Evolutionary conservation across 1,140 invertebrate species (phyloP).

Genomic region (Bilobella aurantiaca): DNA sequence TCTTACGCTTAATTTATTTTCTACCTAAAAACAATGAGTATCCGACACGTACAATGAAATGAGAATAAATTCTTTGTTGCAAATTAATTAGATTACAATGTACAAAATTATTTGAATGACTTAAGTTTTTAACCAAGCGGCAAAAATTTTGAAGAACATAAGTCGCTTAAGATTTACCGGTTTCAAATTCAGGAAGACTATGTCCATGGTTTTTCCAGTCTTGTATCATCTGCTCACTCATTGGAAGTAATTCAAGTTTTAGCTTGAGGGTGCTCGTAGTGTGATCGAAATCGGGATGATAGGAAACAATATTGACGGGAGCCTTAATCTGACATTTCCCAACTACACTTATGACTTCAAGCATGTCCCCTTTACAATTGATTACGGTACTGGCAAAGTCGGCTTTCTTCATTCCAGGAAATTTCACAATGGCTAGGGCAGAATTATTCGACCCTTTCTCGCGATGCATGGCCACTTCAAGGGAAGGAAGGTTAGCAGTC

Average conservation of each 20-base stretch:
- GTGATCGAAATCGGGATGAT: background rate
- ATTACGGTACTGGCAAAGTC: background rate
- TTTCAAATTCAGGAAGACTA: background rate
- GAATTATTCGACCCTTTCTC: background rate
- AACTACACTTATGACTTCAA: background rate
- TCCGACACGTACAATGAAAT: too few species aligned
- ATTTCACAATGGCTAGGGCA: background rate
- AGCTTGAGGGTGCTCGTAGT: constrained; percentile 16
- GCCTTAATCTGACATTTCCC: background rate
- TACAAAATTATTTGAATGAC: too few species aligned
- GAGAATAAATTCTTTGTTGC: too few species aligned
- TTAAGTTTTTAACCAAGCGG: too few species aligned
- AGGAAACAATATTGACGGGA: background rate
- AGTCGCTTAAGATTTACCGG: background rate
- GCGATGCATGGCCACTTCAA: too few species aligned
- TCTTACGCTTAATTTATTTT: background rate
- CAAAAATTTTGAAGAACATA: too few species aligned
- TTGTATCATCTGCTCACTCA: background rate
- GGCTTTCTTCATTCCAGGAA: background rate
- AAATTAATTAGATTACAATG: too few species aligned
- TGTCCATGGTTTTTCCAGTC: background rate
- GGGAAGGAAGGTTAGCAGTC: background rate
- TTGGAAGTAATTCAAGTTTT: background rate
- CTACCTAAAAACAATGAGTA: too few species aligned
- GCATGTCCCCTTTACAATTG: background rate